Base-by-base conservation (phyloP, 2,797 vertebrate genomes). In the Bovichtus diacanthus region DNA sequence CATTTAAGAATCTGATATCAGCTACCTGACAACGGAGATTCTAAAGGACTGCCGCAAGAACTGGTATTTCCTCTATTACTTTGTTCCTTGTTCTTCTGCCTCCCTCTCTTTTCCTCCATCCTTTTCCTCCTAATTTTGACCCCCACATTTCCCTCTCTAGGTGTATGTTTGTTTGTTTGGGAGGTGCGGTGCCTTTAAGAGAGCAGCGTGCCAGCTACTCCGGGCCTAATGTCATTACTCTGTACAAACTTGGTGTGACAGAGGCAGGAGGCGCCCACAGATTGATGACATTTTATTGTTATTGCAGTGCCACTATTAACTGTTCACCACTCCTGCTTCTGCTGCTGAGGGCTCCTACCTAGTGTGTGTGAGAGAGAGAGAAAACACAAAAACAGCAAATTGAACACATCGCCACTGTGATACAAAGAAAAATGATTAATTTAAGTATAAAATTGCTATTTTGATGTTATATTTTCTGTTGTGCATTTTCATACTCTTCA, bases 261-360 rank as follows among this genome's bases (percentile, higher is more conserved):
- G 95, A 95, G 92, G 95, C 95, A 94, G 95, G 94, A 95, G 95
- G 94, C 94, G 87, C 88, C 90, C 87, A 92, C 94, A 96, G 95
- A 96, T 96, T 96, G 95, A 96, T 96, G 95, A 96, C 95, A 96
- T 96, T 96, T 96, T 95, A 95, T 96, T 96, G 95, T 96, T 96
- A 96, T 95, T 96, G 95, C 95, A 94, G 93, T 90, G 90, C 93
- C 94, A 94, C 95, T 95, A 95, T 96, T 95, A 95, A 95, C 93
- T 94, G 94, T 94, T 95, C 92, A 89, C 88, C 91, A 94, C 90
- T 94, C 93, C 90, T 92, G 94, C 88, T 87, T 87, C 81, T 90
- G 92, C 89, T 91, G 90, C 90, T 90, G 87, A 92, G 86, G 90
- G 87, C 90, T 91, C 82, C 87, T 88, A 94, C 92, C 93, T 94